A percentile compares a stretch with the other conserved stretches of the same genome.
Evolutionary conservation across 1,140 invertebrate genomes (phyloP).

Genomic region (Conus ventricosus): DNA sequence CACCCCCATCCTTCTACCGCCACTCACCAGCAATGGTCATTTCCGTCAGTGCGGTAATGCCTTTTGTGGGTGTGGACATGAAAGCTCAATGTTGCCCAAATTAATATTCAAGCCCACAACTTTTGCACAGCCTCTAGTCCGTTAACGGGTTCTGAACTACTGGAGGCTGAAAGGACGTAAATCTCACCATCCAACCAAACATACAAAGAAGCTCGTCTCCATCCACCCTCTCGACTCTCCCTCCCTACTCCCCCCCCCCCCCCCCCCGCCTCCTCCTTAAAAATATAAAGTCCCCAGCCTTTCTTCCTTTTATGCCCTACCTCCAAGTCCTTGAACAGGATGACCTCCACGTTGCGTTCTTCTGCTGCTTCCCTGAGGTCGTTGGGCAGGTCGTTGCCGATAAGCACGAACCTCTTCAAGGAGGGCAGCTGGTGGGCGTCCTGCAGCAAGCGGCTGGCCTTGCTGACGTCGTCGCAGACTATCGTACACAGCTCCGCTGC

Average conservation of each 20-base stretch:
- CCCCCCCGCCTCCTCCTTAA: not conserved
- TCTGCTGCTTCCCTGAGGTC: constrained; percentile 37
- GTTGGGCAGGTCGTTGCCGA: constrained; percentile 38
- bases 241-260: not conserved
- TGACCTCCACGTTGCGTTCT: constrained; percentile 43
- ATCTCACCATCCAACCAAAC: not conserved
- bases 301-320: constrained; percentile 28
- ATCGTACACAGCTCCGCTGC: constrained; percentile 77
- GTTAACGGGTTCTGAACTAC: too few relatives aligned
- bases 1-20: too few relatives aligned
- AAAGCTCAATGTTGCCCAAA: too few relatives aligned
- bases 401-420: constrained; percentile 54
- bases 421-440: constrained; percentile 40
- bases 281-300: too few relatives aligned
- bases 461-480: constrained; percentile 93
- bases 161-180: too few relatives aligned
- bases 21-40: too few relatives aligned
- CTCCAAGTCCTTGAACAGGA: constrained; percentile 48
- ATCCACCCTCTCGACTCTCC: not conserved
- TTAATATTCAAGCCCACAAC: too few relatives aligned
- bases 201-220: not conserved
- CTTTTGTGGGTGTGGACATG: too few relatives aligned
- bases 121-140: too few relatives aligned
- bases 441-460: constrained; percentile 84
- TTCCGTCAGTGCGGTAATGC: too few relatives aligned